These are phyloP conservation scores for Andrena dorsata DNA, from an alignment of 2,888 invertebrate genomes.

Conservation along the genomic window DNA sequence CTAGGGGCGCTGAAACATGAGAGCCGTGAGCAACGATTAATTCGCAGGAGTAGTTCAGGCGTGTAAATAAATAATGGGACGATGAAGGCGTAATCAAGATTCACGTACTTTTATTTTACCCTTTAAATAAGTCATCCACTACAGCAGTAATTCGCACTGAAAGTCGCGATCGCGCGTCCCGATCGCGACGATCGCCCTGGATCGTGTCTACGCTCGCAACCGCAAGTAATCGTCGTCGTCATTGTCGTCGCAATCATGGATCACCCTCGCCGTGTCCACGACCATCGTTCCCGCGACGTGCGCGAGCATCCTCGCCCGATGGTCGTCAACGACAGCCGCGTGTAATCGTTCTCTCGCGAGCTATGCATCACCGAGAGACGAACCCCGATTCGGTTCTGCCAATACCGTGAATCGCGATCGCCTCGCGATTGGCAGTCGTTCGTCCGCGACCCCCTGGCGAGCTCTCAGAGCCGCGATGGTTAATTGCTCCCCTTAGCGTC, in stretches of 20 bases:
- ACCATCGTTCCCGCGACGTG: conserved; percentile 18
- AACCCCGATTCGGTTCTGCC: too few relatives aligned
- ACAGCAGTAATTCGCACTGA: conserved; percentile 73
- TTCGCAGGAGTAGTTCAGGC: too few relatives aligned
- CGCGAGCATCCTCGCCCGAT: conserved; percentile 4
- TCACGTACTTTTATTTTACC: conserved; percentile 77
- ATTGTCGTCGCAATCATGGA: conserved; percentile 17
- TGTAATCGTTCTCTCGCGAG: too few relatives aligned
- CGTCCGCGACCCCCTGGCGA: conserved; percentile 21
- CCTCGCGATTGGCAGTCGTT: conserved; percentile 9
- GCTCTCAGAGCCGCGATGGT: conserved; percentile 17
- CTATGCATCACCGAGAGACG: too few relatives aligned
- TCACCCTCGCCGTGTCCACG: conserved; percentile 18
- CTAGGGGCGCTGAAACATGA: too few relatives aligned
- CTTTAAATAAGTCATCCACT: conserved; percentile 81
- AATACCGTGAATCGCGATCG: conserved; percentile 8
- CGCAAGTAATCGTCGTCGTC: conserved; percentile 52
- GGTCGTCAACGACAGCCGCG: not conserved
- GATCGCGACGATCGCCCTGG: conserved; percentile 32
- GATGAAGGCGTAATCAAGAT: too few relatives aligned
- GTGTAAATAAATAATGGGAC: too few relatives aligned
- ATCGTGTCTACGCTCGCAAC: conserved; percentile 60
- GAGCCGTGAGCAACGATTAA: too few relatives aligned
- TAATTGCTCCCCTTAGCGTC: conserved; percentile 39
- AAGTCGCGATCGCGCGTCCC: conserved; percentile 75